phyloP scores from a whole-genome alignment of 2,888 invertebrate genomes.

The Eucera pruinosa region DNA sequence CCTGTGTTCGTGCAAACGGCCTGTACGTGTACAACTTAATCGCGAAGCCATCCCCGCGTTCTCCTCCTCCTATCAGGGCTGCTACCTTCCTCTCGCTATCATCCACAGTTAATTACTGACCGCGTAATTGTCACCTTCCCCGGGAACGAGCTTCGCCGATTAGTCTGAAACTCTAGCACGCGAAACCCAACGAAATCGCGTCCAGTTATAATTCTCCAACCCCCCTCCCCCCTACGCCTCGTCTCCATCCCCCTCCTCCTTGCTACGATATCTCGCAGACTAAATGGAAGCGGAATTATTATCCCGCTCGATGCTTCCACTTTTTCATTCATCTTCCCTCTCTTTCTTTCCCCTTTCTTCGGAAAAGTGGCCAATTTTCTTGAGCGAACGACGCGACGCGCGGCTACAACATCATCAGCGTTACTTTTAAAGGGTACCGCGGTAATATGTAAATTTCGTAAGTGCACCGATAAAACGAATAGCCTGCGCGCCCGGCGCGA shows the following conservation, averaged over 20 bases:
- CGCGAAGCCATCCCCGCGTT: constrained; percentile 31
- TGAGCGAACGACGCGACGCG: constrained; percentile 25
- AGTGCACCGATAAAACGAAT: constrained; percentile 40
- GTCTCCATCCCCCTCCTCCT: too few species aligned
- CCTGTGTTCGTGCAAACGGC: constrained; percentile 26
- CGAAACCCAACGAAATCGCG: constrained; percentile 15
- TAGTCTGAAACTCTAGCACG: constrained; percentile 37
- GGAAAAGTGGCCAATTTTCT: constrained; percentile 45
- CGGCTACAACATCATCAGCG: constrained; percentile 23
- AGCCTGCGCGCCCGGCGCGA: neutral
- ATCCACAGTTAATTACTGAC: constrained; percentile 63
- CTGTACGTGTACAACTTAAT: constrained; percentile 55
- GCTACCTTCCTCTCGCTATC: constrained; percentile 50
- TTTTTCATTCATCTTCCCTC: neutral
- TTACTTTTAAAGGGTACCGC: constrained; percentile 41
- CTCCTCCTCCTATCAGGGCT: constrained; percentile 22
- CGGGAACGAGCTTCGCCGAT: constrained; percentile 51
- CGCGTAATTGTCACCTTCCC: constrained; percentile 65
- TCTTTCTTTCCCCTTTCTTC: too few species aligned
- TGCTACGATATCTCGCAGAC: neutral
- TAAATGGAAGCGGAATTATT: constrained; percentile 34
- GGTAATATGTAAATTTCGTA: constrained; percentile 49
- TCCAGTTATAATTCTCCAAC: constrained; percentile 10
- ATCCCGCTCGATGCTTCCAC: constrained; percentile 9
- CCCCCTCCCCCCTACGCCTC: too few species aligned